Percentiles rank a stretch among this genome's conserved stretches.
phyloP scores from a whole-genome alignment of 23 tunicate genomes.

The Styela clava region DNA sequence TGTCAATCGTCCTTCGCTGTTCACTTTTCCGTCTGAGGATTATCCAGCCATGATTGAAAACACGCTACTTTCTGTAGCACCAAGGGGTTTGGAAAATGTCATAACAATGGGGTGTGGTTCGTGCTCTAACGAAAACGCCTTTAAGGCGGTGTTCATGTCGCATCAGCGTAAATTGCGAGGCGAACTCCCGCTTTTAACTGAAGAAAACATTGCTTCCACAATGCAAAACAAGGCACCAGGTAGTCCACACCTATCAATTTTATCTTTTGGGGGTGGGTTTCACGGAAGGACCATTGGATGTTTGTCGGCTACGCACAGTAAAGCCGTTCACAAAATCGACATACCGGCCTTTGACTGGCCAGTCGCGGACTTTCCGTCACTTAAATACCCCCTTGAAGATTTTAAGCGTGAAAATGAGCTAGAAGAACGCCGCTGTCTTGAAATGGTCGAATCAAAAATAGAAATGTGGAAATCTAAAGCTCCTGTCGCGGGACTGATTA shows the following conservation, averaged over 20 bases:
- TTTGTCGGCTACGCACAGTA: conserved; percentile 61
- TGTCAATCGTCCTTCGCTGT: conserved; percentile 59
- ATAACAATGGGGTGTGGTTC: conserved; percentile 77
- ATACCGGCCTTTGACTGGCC: conserved; percentile 92
- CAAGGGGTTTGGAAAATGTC: conserved; percentile 48
- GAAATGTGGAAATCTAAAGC: conserved; percentile 40
- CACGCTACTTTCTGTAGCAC: conserved; percentile 50
- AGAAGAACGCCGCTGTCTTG: conserved; percentile 90
- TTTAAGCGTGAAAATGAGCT: conserved; percentile 56
- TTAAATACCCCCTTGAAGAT: conserved; percentile 70
- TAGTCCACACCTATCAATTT: conserved; percentile 60
- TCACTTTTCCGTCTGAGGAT: conserved; percentile 57
- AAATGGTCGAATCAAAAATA: conserved; percentile 59
- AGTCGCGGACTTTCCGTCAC: conserved; percentile 68
- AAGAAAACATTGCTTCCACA: conserved; percentile 10
- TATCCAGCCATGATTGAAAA: conserved; percentile 40
- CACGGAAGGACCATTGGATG: conserved; percentile 83
- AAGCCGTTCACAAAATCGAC: conserved; percentile 67
- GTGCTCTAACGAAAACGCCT: conserved; percentile 79
- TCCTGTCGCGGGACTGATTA: conserved; percentile 75
- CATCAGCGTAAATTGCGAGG: conserved; percentile 42
- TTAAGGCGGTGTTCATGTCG: conserved; percentile 48
- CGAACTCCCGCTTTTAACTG: conserved; percentile 26
- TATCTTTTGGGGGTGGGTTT: conserved; percentile 78
- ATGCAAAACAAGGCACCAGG: conserved; percentile 68